Conservation (phyloP, 2,888 invertebrate species). For the Caenorhabditis sulstoni region DNA sequence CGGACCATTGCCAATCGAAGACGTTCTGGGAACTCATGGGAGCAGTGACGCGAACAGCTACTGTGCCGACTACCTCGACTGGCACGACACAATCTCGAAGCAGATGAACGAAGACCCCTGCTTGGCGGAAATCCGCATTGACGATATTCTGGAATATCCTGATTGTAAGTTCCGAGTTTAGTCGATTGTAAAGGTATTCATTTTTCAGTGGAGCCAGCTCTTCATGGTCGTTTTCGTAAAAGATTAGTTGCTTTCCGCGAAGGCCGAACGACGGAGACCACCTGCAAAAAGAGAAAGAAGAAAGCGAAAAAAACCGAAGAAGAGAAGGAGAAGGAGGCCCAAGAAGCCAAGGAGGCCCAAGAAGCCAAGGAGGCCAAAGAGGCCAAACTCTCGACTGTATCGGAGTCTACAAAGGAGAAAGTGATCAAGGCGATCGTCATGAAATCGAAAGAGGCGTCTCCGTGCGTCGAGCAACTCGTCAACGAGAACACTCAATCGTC, state of each 20-base stretch:
- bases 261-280: slow-evolving; percentile 8
- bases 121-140: slow-evolving; percentile 13
- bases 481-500: neutral
- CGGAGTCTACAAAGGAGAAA: too few species aligned
- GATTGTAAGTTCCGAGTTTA: slow-evolving; percentile 17
- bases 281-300: neutral
- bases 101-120: slow-evolving; percentile 8
- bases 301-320: neutral
- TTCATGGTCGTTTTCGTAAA: slow-evolving; percentile 45
- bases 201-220: slow-evolving; percentile 42
- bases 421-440: slow-evolving; percentile 1
- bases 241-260: slow-evolving; percentile 7
- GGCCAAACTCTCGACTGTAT: too few species aligned
- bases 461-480: neutral
- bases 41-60: too few species aligned
- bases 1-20: neutral
- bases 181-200: neutral
- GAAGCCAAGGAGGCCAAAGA: too few species aligned
- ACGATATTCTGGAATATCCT: slow-evolving; percentile 14
- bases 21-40: neutral
- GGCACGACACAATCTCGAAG: neutral
- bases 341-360: too few species aligned
- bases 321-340: too few species aligned
- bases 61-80: neutral
- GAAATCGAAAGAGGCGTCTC: neutral